Evolutionary conservation across 92 coral and sea anemone species (phyloP).

Genomic region (Zoanthus solanderi): DNA sequence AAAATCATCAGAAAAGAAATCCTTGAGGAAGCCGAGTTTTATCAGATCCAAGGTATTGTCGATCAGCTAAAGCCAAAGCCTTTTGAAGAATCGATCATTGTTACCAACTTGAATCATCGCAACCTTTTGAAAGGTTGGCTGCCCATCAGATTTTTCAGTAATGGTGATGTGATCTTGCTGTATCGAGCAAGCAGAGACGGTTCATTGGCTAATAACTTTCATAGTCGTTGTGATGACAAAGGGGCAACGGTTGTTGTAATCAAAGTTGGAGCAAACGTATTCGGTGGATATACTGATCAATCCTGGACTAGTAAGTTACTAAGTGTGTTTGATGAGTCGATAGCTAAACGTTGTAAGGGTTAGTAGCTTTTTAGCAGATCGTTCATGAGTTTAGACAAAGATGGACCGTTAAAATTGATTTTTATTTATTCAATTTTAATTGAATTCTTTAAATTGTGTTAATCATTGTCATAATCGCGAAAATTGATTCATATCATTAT

Average conservation of each 20-base stretch:
- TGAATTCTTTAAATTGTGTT: no score
- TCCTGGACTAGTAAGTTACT: conserved; percentile 15
- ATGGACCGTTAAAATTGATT: no score
- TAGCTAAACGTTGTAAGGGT: no score
- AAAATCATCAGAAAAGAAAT: conserved; percentile 46
- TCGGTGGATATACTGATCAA: conserved; percentile 36
- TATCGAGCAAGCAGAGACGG: conserved; percentile 24
- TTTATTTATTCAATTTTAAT: no score
- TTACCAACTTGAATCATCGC: conserved; percentile 7
- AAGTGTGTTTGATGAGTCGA: neutral
- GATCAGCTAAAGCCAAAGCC: conserved; percentile 40
- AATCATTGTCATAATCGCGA: no score
- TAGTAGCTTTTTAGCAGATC: neutral
- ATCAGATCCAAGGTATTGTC: conserved; percentile 62
- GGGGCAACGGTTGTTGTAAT: conserved; percentile 17
- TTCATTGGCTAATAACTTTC: conserved; percentile 18
- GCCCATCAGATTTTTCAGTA: neutral
- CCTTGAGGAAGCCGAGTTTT: conserved; percentile 73
- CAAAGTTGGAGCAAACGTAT: neutral
- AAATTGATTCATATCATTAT: no score
- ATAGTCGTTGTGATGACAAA: conserved; percentile 36
- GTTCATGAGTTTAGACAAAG: no score
- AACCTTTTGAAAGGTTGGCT: neutral
- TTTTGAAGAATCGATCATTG: conserved; percentile 5
- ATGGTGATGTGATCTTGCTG: neutral